Percentiles rank a stretch among this genome's conserved stretches.
Evolutionary conservation across 2,888 invertebrate species (phyloP).

Genomic region (Acanthosepion lycidas): DNA sequence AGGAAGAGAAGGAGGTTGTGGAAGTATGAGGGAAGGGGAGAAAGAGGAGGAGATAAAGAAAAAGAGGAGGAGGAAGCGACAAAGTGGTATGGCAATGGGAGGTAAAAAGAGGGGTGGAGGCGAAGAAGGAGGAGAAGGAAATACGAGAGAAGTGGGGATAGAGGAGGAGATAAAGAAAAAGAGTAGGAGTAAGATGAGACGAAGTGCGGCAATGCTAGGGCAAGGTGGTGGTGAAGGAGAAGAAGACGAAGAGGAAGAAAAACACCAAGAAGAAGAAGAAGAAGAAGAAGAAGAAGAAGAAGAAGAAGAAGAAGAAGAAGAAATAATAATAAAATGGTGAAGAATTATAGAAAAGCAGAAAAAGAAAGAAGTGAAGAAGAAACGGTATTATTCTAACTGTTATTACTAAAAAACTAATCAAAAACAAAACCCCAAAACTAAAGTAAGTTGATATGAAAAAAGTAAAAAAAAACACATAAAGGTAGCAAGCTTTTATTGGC

Average conservation of each 20-base stretch:
- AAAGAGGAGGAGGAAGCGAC: background rate
- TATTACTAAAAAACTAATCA: too few relatives aligned
- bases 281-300: background rate
- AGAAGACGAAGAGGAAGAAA: background rate
- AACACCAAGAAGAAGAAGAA: constrained; percentile 1
- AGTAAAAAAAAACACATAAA: background rate
- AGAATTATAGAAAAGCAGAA: background rate
- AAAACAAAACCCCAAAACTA: background rate
- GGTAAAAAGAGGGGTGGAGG: too few relatives aligned
- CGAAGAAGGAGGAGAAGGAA: background rate
- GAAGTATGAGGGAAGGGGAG: background rate
- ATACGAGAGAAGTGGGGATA: background rate
- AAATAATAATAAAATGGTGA: background rate
- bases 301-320: background rate
- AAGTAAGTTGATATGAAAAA: background rate
- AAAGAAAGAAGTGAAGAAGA: background rate
- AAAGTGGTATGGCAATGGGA: background rate
- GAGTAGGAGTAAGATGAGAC: constrained; percentile 38
- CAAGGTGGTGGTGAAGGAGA: background rate
- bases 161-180: constrained; percentile 16
- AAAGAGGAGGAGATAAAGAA: background rate
- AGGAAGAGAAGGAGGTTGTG: background rate
- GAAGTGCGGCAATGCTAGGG: background rate
- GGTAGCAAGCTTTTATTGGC: background rate
- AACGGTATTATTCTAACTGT: too few relatives aligned